These are phyloP conservation scores for Ictalurus punctatus DNA, from an alignment of 2,113 vertebrate species.

Conservation along the genomic window DNA sequence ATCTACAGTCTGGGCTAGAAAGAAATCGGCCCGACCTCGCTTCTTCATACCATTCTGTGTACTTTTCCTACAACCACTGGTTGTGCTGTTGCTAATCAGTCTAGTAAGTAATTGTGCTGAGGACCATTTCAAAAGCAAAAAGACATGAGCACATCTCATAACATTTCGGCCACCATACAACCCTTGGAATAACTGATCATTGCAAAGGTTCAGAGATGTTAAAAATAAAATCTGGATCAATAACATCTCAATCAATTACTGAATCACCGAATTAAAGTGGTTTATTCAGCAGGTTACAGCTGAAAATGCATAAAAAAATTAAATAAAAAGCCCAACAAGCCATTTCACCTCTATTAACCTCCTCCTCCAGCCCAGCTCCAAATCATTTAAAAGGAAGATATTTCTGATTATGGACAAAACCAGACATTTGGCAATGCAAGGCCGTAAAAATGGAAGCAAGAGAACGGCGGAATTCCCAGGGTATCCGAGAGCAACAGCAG, in stretches of 20 bases:
- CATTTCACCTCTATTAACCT: constrained; percentile 14
- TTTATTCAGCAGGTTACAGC: constrained; percentile 1
- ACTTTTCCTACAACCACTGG: neutral
- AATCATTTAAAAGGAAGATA: neutral
- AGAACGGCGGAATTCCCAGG: neutral
- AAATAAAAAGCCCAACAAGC: neutral
- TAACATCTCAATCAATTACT: neutral
- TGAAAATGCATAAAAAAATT: neutral
- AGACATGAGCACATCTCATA: neutral
- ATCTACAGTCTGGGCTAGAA: neutral
- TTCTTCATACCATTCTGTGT: neutral
- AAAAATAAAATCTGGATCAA: constrained; percentile 3
- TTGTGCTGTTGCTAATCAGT: neutral
- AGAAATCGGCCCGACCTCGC: neutral
- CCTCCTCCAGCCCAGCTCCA: neutral
- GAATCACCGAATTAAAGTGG: neutral
- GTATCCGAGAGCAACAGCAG: neutral
- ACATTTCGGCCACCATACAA: neutral
- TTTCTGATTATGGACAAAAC: constrained; percentile 15
- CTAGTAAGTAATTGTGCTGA: neutral
- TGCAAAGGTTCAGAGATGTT: neutral
- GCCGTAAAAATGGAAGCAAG: constrained; percentile 26
- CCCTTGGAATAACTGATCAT: neutral
- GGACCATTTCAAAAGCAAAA: neutral
- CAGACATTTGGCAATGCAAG: neutral